Evolutionary conservation across 2,113 vertebrate genomes (phyloP).

Genomic region (Tachysurus fulvidraco): DNA sequence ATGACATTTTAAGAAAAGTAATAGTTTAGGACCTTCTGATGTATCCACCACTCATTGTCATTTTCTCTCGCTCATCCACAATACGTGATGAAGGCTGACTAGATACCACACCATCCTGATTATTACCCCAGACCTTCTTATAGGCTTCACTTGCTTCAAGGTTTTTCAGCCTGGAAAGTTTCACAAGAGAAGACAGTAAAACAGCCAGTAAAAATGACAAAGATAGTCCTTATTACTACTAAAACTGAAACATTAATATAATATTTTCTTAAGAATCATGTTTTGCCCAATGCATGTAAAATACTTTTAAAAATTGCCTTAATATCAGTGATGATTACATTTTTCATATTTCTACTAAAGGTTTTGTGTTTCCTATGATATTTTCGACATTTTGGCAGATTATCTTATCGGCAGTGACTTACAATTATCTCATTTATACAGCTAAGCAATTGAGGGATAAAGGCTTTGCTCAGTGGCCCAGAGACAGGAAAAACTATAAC

Average conservation of each 20-base stretch:
- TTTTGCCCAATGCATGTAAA: neutral
- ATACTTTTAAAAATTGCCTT: neutral
- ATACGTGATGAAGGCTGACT: constrained; percentile 76
- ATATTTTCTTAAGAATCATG: neutral
- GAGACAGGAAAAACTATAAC: no score
- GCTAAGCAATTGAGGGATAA: no score
- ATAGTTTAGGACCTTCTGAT: constrained; percentile 70
- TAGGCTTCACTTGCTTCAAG: constrained; percentile 72
- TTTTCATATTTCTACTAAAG: neutral
- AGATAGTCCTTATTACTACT: neutral
- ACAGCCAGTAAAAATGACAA: neutral
- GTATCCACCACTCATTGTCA: constrained; percentile 81
- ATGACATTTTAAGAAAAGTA: neutral
- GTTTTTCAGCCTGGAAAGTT: constrained; percentile 70
- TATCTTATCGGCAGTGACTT: no score
- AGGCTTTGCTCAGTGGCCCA: no score
- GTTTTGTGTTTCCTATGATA: neutral
- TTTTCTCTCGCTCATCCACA: constrained; percentile 76
- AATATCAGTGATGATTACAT: neutral
- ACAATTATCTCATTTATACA: no score
- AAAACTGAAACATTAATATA: neutral
- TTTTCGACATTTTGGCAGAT: neutral
- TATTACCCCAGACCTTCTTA: constrained; percentile 75
- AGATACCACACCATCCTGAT: constrained; percentile 74
- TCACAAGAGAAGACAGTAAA: neutral